phyloP scores from a whole-genome alignment of 2,888 invertebrate genomes.

The Ephialtes manifestator region DNA sequence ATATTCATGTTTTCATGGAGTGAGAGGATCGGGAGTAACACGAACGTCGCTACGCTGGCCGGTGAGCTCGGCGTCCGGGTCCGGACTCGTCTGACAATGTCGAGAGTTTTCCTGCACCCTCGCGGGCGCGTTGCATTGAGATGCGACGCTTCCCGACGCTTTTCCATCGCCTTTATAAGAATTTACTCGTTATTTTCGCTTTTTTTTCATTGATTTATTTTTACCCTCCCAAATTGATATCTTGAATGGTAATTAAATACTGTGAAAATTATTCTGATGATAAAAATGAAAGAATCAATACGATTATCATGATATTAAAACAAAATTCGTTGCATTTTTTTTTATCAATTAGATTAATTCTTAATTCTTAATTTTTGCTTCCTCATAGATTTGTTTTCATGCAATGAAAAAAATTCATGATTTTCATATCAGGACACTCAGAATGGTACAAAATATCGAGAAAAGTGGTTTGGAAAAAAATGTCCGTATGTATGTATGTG shows the following conservation, averaged over 20 bases:
- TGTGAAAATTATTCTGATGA: not conserved
- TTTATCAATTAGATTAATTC: too few species aligned
- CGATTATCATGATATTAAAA: too few species aligned
- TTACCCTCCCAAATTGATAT: not conserved
- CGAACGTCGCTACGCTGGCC: slow-evolving; percentile 13
- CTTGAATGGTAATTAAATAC: not conserved
- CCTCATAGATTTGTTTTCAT: too few species aligned
- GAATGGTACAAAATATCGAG: too few species aligned
- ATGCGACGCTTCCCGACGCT: slow-evolving; percentile 10
- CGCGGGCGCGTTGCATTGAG: slow-evolving; percentile 15
- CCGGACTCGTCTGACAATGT: slow-evolving; percentile 46
- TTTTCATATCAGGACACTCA: too few species aligned
- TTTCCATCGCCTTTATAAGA: slow-evolving; percentile 5
- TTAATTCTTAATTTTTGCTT: too few species aligned
- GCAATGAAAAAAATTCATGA: too few species aligned
- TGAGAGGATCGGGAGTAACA: slow-evolving; percentile 4
- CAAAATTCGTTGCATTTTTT: too few species aligned
- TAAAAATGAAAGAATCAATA: not conserved
- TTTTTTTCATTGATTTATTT: not conserved
- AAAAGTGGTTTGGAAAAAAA: too few species aligned
- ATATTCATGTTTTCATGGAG: slow-evolving; percentile 52
- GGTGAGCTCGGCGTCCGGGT: slow-evolving; percentile 28
- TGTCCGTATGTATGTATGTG: too few species aligned
- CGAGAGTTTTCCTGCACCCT: slow-evolving; percentile 43
- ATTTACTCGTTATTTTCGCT: not conserved